These are phyloP conservation scores for Leucoraja ocellata DNA, from an alignment of 2,797 vertebrate genomes.

Conservation along the genomic window DNA sequence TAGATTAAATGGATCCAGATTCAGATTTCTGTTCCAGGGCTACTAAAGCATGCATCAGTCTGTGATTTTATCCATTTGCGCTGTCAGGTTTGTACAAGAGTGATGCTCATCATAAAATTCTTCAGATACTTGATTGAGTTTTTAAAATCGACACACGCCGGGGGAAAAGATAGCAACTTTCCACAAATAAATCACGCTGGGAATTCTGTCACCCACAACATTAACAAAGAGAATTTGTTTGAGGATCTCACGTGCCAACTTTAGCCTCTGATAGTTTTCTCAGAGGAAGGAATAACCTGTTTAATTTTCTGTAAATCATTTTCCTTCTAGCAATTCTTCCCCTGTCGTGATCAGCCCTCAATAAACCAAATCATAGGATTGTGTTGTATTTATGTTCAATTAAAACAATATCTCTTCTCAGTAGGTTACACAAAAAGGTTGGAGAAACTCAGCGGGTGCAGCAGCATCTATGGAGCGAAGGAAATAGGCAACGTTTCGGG, in stretches of 20 bases:
- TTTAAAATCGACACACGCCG: background rate
- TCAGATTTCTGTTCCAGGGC: background rate
- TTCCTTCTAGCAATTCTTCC: background rate
- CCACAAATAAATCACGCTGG: background rate
- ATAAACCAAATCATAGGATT: background rate
- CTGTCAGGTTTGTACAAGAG: background rate
- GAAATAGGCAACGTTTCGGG: no score
- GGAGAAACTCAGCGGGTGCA: no score
- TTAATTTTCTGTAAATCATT: background rate
- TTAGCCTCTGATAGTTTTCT: background rate
- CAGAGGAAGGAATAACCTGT: background rate
- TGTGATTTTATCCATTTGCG: background rate
- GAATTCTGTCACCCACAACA: background rate
- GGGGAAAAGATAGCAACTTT: background rate
- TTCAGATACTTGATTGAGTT: background rate
- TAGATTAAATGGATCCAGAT: background rate
- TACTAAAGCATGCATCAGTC: background rate
- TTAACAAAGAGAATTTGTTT: background rate
- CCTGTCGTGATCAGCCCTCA: background rate
- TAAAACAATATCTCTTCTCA: background rate
- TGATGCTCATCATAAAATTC: background rate
- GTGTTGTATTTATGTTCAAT: background rate
- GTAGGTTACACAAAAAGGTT: no score
- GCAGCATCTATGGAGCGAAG: no score
- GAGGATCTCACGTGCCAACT: background rate